Base-by-base conservation (phyloP, 2,888 invertebrate species). In the Dione vanillae region DNA sequence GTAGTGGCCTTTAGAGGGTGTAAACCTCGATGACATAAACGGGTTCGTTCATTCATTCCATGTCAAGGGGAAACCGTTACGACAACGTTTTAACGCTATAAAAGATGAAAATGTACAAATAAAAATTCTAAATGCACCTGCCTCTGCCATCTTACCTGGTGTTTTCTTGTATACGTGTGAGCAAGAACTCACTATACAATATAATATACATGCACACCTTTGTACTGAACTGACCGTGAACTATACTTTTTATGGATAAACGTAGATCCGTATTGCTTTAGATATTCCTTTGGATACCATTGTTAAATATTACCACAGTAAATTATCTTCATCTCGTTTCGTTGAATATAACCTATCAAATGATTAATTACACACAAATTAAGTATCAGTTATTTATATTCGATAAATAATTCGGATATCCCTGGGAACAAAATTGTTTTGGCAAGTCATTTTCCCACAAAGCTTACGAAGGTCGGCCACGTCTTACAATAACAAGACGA, bases 161-260 rank as follows among this genome's bases (percentile, higher is more conserved):
- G 88, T 84, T 72, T 77, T 69, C 52, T 65, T 71, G 61, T 71
- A 76, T 47, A 67, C 61, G 73, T 74, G 58, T 54, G 73, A 68
- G 76, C 74, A 51, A 59, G 72, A 52, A 62, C 43, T 67, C 47
- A 68, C 74, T 72, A 69, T 77, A 75, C 73, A 75, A 69, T 27
- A 27, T 27, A 27, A 5, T 27, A 27, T 27, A 27, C 27, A 27
- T 76, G 73, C 75, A 76, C 73, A 73, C 78, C 78, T 74, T 73
- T 77, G 73, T 74, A 65, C 75, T 76, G 76, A 72, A 74, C 77
- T 82, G 88, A 75, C 89, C 89, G 81, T 89, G 90, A 90, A 90
- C 90, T 90, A 88, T 88, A 85, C 81, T 87, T 89, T 91, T 90
- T 88, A 85, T 86, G 79, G 81, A 82, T 83, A 83, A 81, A 77